Percentiles rank a stretch among this genome's conserved stretches.
Conservation (phyloP, 1,140 invertebrate genomes). For the Drosophila insularis region DNA sequence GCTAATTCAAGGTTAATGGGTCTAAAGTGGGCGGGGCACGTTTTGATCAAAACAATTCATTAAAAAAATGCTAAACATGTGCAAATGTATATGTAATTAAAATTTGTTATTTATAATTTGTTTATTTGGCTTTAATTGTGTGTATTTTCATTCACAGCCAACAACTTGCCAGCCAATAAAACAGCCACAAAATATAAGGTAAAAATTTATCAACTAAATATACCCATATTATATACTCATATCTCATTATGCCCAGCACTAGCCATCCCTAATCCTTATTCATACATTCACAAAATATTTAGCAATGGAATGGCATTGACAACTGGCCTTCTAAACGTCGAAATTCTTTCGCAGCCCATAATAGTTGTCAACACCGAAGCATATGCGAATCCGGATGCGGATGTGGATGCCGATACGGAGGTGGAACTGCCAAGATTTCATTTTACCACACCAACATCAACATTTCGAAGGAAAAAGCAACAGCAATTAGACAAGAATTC, state of each 20-base stretch:
- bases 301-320: constrained; percentile 27
- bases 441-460: constrained; percentile 47
- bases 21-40: background rate
- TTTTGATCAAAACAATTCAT: background rate
- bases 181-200: background rate
- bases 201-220: background rate
- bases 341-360: constrained; percentile 27
- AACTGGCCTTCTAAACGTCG: constrained; percentile 25
- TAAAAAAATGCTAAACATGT: background rate
- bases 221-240: background rate
- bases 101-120: constrained; percentile 11
- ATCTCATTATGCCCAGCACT: background rate
- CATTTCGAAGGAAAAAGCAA: constrained; percentile 41
- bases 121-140: constrained; percentile 4
- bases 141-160: background rate
- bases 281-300: constrained; percentile 14
- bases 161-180: background rate
- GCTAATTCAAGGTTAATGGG: background rate
- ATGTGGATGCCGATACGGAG: background rate
- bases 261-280: constrained; percentile 1
- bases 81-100: background rate
- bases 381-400: background rate
- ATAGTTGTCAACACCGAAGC: constrained; percentile 19
- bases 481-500: constrained; percentile 18
- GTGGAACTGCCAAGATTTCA: constrained; percentile 24